Conservation (phyloP, 2,888 invertebrate genomes). For the Drosophila trichaetosa region DNA sequence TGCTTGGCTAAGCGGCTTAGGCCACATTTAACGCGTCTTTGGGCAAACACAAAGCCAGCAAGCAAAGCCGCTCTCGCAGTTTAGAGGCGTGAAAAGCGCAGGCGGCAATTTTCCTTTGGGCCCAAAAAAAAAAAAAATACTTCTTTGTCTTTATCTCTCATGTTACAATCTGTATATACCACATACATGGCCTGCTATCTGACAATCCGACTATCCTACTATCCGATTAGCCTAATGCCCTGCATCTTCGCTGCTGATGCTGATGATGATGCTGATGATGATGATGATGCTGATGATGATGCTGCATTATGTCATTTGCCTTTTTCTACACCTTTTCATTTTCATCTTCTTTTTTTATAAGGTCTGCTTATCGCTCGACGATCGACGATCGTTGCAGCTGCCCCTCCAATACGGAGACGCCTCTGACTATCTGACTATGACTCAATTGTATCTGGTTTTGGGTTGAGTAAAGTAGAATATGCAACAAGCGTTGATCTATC, state of each 20-base stretch:
- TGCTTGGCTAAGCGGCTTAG: slow-evolving; percentile 77
- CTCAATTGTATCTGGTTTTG: slow-evolving; percentile 40
- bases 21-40: slow-evolving; percentile 78
- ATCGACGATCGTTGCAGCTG: slow-evolving; percentile 65
- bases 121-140: slow-evolving; percentile 7
- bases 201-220: slow-evolving; percentile 40
- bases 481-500: slow-evolving; percentile 27
- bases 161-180: slow-evolving; percentile 19
- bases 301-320: slow-evolving; percentile 79
- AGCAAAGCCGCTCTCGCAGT: slow-evolving; percentile 41
- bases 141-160: slow-evolving; percentile 18
- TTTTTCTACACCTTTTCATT: slow-evolving; percentile 64
- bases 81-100: slow-evolving; percentile 75
- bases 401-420: slow-evolving; percentile 3
- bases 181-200: slow-evolving; percentile 21
- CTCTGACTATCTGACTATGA: slow-evolving; percentile 26
- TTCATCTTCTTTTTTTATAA: slow-evolving; percentile 5
- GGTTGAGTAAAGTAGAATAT: slow-evolving; percentile 4
- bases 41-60: slow-evolving; percentile 59
- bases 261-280: slow-evolving; percentile 2
- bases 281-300: slow-evolving; percentile 58
- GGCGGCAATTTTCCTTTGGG: slow-evolving; percentile 61
- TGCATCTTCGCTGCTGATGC: slow-evolving; percentile 36
- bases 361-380: slow-evolving; percentile 47
- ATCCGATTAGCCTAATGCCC: slow-evolving; percentile 81